Evolutionary conservation across 1,140 invertebrate species (phyloP).

Genomic region (Ylistrum balloti): DNA sequence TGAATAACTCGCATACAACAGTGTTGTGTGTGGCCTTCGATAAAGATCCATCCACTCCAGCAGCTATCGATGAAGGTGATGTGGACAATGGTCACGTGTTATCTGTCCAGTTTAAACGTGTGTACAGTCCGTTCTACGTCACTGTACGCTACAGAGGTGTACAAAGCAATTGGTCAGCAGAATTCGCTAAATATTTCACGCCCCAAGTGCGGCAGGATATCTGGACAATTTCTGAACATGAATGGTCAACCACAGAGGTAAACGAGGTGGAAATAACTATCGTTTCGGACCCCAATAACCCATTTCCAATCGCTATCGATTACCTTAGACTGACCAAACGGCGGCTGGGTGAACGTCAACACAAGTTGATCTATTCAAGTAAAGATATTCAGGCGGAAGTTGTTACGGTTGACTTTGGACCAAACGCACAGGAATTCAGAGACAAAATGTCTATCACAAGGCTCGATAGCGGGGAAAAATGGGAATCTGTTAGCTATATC

Average conservation of each 20-base stretch:
- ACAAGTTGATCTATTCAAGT: slow-evolving; percentile 44
- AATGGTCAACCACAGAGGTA: slow-evolving; percentile 51
- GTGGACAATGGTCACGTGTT: slow-evolving; percentile 46
- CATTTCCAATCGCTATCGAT: slow-evolving; percentile 42
- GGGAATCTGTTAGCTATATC: slow-evolving; percentile 47
- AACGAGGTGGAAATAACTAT: slow-evolving; percentile 53
- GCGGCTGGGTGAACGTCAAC: not conserved
- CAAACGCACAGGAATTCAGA: not conserved
- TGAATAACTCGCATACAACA: slow-evolving; percentile 45
- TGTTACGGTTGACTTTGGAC: slow-evolving; percentile 41
- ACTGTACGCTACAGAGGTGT: slow-evolving; percentile 40
- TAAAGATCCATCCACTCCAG: not conserved
- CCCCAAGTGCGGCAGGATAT: slow-evolving; percentile 44
- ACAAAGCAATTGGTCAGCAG: not conserved
- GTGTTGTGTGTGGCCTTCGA: slow-evolving; percentile 43
- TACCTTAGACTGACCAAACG: slow-evolving; percentile 36
- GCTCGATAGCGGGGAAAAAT: slow-evolving; percentile 50
- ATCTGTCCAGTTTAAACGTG: slow-evolving; percentile 34
- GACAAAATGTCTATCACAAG: slow-evolving; percentile 59
- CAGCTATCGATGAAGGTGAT: not conserved
- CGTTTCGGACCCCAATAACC: slow-evolving; percentile 42
- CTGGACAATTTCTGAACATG: slow-evolving; percentile 54
- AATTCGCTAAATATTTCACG: slow-evolving; percentile 32
- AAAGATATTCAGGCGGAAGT: slow-evolving; percentile 45
- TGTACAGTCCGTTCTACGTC: slow-evolving; percentile 7